A percentile compares a stretch with the other conserved stretches of the same genome.
These are phyloP conservation scores for Sitobion miscanthi DNA, from an alignment of 1,140 invertebrate genomes.

Conservation along the genomic window DNA sequence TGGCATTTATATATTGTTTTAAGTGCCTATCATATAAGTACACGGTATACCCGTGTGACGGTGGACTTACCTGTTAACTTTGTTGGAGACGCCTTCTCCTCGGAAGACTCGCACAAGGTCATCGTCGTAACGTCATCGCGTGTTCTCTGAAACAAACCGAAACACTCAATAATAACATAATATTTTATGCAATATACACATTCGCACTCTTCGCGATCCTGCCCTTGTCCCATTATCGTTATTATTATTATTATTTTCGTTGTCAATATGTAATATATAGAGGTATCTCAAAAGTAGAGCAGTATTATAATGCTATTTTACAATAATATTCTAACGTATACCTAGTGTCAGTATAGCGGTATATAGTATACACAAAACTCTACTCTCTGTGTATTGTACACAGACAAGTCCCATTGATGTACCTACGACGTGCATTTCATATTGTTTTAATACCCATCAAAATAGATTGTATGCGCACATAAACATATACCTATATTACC, in stretches of 20 bases:
- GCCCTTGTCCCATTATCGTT: neutral
- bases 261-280: neutral
- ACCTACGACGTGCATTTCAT: neutral
- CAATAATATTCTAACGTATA: neutral
- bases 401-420: neutral
- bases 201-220: neutral
- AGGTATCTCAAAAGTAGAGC: neutral
- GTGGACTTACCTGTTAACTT: constrained; percentile 28
- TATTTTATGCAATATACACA: neutral
- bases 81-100: constrained; percentile 33
- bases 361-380: neutral
- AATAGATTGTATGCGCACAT: neutral
- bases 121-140: constrained; percentile 44
- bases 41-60: neutral
- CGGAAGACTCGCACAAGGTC: constrained; percentile 48
- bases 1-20: neutral
- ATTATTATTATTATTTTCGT: neutral
- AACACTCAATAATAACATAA: neutral
- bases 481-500: neutral
- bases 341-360: neutral
- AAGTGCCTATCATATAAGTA: neutral
- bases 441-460: neutral
- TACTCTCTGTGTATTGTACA: neutral
- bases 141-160: constrained; percentile 32
- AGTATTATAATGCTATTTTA: neutral